A percentile compares a stretch with the other conserved stretches of the same genome.
Evolutionary conservation across 2,797 vertebrate species (phyloP).

Genomic region (Cephalopachus bancanus): DNA sequence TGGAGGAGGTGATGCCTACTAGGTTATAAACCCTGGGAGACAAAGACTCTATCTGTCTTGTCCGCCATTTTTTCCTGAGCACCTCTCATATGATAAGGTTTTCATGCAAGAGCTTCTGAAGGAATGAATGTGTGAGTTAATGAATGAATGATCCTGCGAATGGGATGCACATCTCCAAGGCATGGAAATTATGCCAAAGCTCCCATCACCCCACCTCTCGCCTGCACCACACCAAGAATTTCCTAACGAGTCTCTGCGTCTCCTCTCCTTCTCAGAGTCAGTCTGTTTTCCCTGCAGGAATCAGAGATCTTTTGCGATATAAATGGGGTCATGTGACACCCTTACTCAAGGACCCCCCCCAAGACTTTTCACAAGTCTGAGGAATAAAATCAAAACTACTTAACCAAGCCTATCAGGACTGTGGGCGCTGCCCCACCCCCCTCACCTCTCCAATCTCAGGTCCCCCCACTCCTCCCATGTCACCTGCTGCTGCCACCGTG

Average conservation of each 20-base stretch:
- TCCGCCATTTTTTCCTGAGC: background rate
- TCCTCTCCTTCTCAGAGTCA: background rate
- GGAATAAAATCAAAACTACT: background rate
- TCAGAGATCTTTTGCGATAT: background rate
- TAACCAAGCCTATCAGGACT: background rate
- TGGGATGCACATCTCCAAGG: background rate
- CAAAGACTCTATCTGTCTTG: background rate
- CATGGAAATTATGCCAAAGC: background rate
- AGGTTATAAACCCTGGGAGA: background rate
- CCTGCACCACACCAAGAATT: background rate
- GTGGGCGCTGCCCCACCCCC: background rate
- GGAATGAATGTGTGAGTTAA: background rate
- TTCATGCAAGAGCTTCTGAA: background rate
- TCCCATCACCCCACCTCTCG: background rate
- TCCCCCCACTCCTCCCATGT: accelerated
- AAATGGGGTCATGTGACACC: background rate
- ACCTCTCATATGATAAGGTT: background rate
- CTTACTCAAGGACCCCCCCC: background rate
- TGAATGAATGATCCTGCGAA: background rate
- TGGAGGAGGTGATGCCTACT: too few relatives aligned
- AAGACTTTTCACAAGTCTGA: background rate
- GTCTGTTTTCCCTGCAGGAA: background rate
- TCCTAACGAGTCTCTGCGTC: background rate
- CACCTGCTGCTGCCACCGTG: background rate
- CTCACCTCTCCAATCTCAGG: background rate